Conservation (phyloP, 2,113 vertebrate species). For the Glareola pratincola region DNA sequence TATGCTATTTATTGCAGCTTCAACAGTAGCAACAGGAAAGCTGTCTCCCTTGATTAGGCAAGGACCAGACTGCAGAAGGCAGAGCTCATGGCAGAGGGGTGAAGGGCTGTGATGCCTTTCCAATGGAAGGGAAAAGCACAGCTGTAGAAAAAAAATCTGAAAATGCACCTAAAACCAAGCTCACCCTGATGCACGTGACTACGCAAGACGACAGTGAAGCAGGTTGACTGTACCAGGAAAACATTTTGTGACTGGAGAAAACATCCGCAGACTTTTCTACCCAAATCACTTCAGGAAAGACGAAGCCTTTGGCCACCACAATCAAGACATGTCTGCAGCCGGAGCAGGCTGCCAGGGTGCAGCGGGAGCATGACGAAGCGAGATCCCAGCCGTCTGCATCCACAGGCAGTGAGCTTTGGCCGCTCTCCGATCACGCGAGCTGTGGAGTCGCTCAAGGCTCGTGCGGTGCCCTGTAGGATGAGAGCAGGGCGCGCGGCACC, state of each 20-base stretch:
- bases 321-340: neutral
- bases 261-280: neutral
- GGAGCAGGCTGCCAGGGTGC: neutral
- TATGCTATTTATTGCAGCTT: constrained; percentile 51
- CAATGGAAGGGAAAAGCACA: neutral
- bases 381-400: neutral
- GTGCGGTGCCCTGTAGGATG: neutral
- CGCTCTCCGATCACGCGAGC: accelerated
- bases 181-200: accelerated
- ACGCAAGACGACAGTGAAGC: accelerated
- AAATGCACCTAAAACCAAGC: neutral
- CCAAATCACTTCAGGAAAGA: neutral
- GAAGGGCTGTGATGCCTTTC: neutral
- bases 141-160: neutral
- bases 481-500: neutral
- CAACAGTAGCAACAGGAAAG: constrained; percentile 20
- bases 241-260: neutral
- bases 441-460: neutral
- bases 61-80: constrained; percentile 20
- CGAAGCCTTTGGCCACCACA: neutral
- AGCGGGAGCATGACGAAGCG: neutral
- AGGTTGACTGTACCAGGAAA: neutral
- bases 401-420: neutral
- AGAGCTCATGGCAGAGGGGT: neutral
- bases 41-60: constrained; percentile 47